Conservation (phyloP, 2,888 invertebrate genomes). For the Crossocerus cetratus region DNA sequence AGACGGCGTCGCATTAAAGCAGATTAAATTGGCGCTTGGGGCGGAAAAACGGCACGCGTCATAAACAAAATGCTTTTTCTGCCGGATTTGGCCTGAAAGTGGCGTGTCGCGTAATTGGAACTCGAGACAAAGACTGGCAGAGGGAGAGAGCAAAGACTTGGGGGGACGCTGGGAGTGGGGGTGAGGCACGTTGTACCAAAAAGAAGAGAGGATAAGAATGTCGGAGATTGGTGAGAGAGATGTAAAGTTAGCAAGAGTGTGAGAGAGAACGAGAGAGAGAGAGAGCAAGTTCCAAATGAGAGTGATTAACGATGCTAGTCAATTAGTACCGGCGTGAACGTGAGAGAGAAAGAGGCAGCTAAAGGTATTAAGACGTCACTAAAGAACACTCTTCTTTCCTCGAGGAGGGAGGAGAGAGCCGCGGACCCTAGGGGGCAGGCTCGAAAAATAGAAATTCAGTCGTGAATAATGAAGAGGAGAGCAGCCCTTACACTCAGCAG, state of each 20-base stretch:
- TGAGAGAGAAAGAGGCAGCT: slow-evolving; percentile 42
- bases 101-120: too few species aligned
- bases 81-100: neutral
- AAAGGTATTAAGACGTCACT: slow-evolving; percentile 44
- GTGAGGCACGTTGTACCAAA: slow-evolving; percentile 29
- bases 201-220: slow-evolving; percentile 11
- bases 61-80: neutral
- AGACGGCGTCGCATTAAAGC: neutral
- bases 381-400: slow-evolving; percentile 18
- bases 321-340: slow-evolving; percentile 69
- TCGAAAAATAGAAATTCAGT: slow-evolving; percentile 8
- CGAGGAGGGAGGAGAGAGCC: slow-evolving; percentile 10
- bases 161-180: slow-evolving; percentile 10
- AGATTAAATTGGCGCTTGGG: neutral
- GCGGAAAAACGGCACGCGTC: neutral
- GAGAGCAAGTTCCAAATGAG: slow-evolving; percentile 59
- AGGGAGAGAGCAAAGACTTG: neutral
- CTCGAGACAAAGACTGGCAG: neutral
- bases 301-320: slow-evolving; percentile 77
- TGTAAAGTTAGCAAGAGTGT: neutral
- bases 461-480: neutral
- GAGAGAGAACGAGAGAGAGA: slow-evolving; percentile 20
- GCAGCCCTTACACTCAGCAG: neutral
- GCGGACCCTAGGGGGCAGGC: neutral
- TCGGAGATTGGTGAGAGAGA: too few species aligned